Conservation (phyloP, 2,113 vertebrate genomes). For the Calonectris borealis region DNA sequence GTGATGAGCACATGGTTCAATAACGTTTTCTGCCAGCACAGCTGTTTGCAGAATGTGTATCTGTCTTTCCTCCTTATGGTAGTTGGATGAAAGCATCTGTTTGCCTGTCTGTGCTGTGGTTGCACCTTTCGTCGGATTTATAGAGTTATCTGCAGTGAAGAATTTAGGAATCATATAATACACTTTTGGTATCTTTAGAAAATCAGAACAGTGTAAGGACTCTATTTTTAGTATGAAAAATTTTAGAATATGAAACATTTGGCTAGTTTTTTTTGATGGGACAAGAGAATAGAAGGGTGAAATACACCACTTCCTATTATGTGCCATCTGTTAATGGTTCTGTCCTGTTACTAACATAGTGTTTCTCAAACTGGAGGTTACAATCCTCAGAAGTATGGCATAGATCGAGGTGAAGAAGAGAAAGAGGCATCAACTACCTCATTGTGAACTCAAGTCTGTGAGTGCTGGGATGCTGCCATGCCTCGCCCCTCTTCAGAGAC, state of each 20-base stretch:
- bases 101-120: slow-evolving; percentile 42
- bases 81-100: slow-evolving; percentile 36
- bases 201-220: background rate
- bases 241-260: background rate
- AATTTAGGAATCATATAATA: background rate
- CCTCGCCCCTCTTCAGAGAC: background rate
- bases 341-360: background rate
- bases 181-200: background rate
- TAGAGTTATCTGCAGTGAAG: background rate
- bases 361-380: background rate
- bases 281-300: background rate
- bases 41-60: slow-evolving; percentile 40
- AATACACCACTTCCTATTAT: background rate
- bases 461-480: background rate
- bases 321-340: background rate
- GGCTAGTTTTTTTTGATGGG: background rate
- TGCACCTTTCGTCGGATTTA: background rate
- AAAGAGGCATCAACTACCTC: background rate
- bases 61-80: slow-evolving; percentile 28
- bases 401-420: background rate
- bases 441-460: background rate
- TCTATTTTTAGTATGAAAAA: background rate
- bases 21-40: slow-evolving; percentile 30
- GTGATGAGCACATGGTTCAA: slow-evolving; percentile 2
- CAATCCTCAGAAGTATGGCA: background rate